Evolutionary conservation across 2,113 vertebrate species (phyloP).

Genomic region (Aegithalos caudatus): DNA sequence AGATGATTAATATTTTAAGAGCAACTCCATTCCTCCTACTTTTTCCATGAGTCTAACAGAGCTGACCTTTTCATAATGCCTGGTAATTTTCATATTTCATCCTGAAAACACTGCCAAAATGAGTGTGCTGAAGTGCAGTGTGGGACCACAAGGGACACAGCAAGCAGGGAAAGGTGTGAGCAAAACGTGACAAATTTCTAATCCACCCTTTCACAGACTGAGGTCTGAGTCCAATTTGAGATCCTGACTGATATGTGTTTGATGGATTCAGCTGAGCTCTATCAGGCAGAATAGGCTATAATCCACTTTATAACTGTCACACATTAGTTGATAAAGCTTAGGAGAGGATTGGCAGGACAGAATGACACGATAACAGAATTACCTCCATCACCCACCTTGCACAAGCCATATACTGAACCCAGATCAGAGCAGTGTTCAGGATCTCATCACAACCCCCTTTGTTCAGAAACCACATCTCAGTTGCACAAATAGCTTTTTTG

Average conservation of each 20-base stretch:
- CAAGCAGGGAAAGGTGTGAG: not conserved
- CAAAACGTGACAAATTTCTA: not conserved
- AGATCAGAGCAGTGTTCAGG: not conserved
- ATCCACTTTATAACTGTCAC: constrained; percentile 45
- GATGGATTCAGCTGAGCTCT: constrained; percentile 1
- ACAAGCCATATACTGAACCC: fast-evolving
- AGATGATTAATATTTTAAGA: constrained; percentile 13
- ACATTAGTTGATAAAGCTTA: not conserved
- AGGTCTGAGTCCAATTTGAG: constrained; percentile 3
- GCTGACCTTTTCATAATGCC: constrained; percentile 40
- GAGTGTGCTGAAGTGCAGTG: not conserved
- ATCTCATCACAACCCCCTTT: not conserved
- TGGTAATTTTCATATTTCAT: constrained; percentile 30
- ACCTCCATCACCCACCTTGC: not conserved
- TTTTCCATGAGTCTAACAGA: not conserved
- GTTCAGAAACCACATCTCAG: not conserved
- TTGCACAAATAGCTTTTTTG: not conserved
- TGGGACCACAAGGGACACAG: not conserved
- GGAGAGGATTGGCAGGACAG: not conserved
- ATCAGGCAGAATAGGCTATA: not conserved
- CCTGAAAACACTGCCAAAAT: not conserved
- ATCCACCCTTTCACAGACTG: not conserved
- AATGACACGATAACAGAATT: not conserved
- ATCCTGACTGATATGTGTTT: not conserved
- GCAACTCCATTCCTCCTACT: not conserved